A percentile compares a stretch with the other conserved stretches of the same genome.
These are phyloP conservation scores for Apodemus sylvaticus DNA, from an alignment of 2,113 vertebrate genomes.

Conservation along the genomic window DNA sequence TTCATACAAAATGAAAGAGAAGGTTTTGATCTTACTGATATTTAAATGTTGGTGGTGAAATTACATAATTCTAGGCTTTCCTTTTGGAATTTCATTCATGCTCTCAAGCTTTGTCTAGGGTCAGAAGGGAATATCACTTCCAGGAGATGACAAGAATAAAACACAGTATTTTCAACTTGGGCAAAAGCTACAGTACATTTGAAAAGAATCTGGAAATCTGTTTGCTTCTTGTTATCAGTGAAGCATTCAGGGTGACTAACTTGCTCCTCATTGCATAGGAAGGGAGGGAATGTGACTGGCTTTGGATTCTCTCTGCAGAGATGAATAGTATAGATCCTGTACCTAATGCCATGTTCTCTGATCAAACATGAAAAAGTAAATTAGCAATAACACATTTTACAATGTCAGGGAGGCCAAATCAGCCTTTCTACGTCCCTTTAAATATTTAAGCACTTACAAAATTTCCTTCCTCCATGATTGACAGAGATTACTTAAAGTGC, in stretches of 20 bases:
- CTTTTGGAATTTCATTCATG: neutral
- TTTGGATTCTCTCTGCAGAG: too few species aligned
- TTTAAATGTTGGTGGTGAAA: neutral
- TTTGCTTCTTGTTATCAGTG: neutral
- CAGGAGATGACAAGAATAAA: neutral
- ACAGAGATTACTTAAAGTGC: neutral
- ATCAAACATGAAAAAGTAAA: neutral
- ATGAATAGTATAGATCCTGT: neutral
- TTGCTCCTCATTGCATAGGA: neutral
- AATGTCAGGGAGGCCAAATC: neutral
- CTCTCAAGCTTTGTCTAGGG: neutral
- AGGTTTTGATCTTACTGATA: neutral
- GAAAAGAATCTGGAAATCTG: neutral
- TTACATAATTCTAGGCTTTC: neutral
- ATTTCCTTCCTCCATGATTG: neutral
- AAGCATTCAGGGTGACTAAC: neutral
- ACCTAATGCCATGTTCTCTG: neutral
- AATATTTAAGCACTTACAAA: neutral
- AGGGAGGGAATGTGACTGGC: neutral
- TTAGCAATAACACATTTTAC: neutral
- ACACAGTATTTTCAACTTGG: neutral
- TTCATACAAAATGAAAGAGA: neutral
- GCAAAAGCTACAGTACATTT: neutral
- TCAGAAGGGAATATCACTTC: neutral
- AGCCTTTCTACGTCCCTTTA: neutral